Evolutionary conservation across 2,113 vertebrate genomes (phyloP), one percentile per base, ranked within the genome.

Genomic region (Scomber scombrus): DNA sequence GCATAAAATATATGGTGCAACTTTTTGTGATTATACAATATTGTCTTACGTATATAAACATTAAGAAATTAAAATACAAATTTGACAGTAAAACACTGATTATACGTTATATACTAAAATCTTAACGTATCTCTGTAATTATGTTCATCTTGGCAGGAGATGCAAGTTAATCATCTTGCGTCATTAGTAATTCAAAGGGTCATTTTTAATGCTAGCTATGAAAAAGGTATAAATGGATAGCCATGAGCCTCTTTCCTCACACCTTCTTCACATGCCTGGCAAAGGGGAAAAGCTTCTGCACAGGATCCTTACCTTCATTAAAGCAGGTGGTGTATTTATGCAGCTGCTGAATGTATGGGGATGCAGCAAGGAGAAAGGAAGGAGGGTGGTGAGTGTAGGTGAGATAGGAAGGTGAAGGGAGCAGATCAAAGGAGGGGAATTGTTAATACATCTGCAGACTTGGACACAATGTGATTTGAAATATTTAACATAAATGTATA

Each of bases 401-500:
- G n/a, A 75, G 56, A 77, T 15, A 11, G 81, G 60, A 78, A 77
- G 26, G 66, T 52, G 51, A 87, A 93, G 90, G 78, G 73, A 66
- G 91, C 68, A 61, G 19, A 45, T 66, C 49, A 29, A 58, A 55
- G 62, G 61, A 85, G 51, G 23, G 56, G 52, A 62, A 83, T 78
- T 84, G 80, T 88, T 92, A 89, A 92, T 92, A 81, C 74, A 85
- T 81, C 77, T 84, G 79, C 86, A 92, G 88, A 94, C 92, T 91
- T 87, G 91, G 95, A 93, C 95, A 93, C 94, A 94, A 90, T 96
- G 85, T 91, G 93, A 92, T 95, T 93, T 95, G 94, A 96, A 94
- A 93, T 95, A 93, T 96, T 96, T 96, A 95, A 95, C 95, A 95
- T 96, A 95, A 96, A 95, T 95, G 92, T 95, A 95, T 95, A 52